Evolutionary conservation across 2,113 vertebrate species (phyloP).

Genomic region (Mungos mungo): DNA sequence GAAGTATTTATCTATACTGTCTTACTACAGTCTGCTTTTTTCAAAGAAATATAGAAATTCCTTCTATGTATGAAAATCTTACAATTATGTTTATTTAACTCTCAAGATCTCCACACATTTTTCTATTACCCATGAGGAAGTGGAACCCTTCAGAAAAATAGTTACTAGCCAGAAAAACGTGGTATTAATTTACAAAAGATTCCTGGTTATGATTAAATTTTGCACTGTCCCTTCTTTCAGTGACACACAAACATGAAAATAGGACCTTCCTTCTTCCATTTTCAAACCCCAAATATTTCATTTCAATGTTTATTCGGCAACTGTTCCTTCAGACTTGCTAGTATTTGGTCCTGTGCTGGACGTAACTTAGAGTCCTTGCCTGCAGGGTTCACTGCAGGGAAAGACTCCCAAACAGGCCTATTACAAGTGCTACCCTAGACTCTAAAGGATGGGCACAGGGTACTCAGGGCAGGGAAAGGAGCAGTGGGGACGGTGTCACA

Average conservation of each 20-base stretch:
- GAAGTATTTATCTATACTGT: background rate
- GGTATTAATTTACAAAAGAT: slow-evolving; percentile 31
- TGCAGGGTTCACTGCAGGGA: background rate
- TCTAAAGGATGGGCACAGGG: background rate
- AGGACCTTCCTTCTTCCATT: background rate
- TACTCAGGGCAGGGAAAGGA: background rate
- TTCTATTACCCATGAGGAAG: slow-evolving; percentile 8
- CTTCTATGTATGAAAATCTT: background rate
- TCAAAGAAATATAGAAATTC: background rate
- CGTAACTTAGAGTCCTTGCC: background rate
- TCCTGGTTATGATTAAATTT: background rate
- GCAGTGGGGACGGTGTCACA: background rate
- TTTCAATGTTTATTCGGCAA: background rate
- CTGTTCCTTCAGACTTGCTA: background rate
- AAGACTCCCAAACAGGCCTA: background rate
- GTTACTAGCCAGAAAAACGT: background rate
- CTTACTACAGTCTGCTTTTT: background rate
- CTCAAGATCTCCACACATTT: background rate
- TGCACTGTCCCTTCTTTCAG: background rate
- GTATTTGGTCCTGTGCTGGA: background rate
- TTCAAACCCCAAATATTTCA: background rate
- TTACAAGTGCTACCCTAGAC: background rate
- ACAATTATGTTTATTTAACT: background rate
- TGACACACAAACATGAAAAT: background rate
- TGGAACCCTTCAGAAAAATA: slow-evolving; percentile 14